Evolutionary conservation across 2,888 invertebrate species (phyloP).

Genomic region (Oscheius sp.): DNA sequence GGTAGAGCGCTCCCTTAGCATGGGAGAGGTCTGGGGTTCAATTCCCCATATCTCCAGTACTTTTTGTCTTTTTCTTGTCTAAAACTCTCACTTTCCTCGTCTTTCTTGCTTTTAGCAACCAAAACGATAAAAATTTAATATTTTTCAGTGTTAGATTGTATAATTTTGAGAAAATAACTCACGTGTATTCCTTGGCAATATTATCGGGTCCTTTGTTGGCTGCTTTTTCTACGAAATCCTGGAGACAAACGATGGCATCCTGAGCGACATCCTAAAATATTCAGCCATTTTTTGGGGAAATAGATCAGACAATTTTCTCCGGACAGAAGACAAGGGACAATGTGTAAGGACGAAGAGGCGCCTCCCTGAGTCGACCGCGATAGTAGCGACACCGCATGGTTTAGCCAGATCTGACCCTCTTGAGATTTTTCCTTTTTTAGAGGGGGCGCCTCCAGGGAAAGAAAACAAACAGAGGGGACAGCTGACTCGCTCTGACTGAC

Average conservation of each 20-base stretch:
- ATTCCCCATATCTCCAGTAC: slow-evolving; percentile 46
- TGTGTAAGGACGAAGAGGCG: slow-evolving; percentile 36
- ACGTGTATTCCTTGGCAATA: slow-evolving; percentile 43
- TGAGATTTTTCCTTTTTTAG: slow-evolving; percentile 5
- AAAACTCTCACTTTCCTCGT: no score
- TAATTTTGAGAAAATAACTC: slow-evolving; percentile 37
- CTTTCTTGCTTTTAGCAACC: no score
- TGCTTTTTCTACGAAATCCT: slow-evolving; percentile 42
- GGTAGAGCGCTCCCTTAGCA: slow-evolving; percentile 57
- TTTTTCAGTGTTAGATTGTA: not conserved
- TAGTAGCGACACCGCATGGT: slow-evolving; percentile 34
- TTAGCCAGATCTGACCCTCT: not conserved
- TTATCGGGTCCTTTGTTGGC: slow-evolving; percentile 45
- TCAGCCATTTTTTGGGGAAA: not conserved
- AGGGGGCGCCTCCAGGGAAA: not conserved
- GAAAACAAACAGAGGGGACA: not conserved
- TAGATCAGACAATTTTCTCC: not conserved
- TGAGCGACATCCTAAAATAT: slow-evolving; percentile 9
- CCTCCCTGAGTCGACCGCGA: slow-evolving; percentile 40
- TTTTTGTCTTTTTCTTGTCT: no score
- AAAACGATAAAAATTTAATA: no score
- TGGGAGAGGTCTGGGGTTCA: slow-evolving; percentile 52
- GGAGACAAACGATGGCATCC: slow-evolving; percentile 23
- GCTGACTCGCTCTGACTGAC: not conserved
- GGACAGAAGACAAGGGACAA: slow-evolving; percentile 11